Percentiles rank a stretch among this genome's conserved stretches.
Evolutionary conservation across 2,797 vertebrate species (phyloP).

Genomic region (Varecia variegata): DNA sequence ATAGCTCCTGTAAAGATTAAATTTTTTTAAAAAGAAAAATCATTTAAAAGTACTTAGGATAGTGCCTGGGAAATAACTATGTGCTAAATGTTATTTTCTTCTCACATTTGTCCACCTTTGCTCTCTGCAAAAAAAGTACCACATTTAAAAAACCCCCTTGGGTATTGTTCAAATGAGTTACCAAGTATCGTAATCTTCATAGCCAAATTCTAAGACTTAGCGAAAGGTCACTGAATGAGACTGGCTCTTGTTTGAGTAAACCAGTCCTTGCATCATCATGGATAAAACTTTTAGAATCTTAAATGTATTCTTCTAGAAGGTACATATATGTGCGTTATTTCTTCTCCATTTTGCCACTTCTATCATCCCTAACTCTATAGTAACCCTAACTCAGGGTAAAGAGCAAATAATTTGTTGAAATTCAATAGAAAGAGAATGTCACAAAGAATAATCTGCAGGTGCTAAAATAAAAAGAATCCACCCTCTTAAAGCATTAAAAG

Average conservation of each 20-base stretch:
- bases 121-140: background rate
- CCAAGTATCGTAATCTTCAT: slow-evolving; percentile 23
- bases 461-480: background rate
- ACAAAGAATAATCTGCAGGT: background rate
- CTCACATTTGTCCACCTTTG: background rate
- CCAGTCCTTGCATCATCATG: background rate
- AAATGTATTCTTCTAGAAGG: background rate
- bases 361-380: background rate
- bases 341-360: background rate
- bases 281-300: background rate
- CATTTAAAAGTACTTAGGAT: slow-evolving; percentile 16
- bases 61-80: background rate
- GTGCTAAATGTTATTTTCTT: slow-evolving; percentile 25
- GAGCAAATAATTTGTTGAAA: background rate
- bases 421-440: background rate
- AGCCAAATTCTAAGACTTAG: slow-evolving; percentile 17
- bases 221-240: background rate
- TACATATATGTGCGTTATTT: background rate
- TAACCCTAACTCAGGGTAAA: background rate
- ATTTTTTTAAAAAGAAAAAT: background rate
- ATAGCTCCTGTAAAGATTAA: background rate
- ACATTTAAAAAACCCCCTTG: background rate
- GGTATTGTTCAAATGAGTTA: background rate
- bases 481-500: background rate
- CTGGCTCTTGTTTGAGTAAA: background rate